Percentiles rank a stretch among this genome's conserved stretches.
phyloP scores from a whole-genome alignment of 2,113 vertebrate genomes.

The Scolopax mira region DNA sequence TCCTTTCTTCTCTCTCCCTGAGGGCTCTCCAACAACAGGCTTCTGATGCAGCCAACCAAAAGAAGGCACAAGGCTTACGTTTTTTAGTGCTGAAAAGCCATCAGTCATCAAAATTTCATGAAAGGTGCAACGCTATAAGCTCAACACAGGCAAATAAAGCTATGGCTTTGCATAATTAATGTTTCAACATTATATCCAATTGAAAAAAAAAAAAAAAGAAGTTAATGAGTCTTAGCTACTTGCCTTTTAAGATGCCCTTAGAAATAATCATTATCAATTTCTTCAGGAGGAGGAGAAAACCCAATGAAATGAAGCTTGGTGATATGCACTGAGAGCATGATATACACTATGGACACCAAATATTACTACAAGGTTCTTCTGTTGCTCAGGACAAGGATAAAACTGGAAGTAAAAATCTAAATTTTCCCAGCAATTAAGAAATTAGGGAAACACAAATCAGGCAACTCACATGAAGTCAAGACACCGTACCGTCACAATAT shows the following conservation, averaged over 20 bases:
- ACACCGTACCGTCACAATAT: not conserved
- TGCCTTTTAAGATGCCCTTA: not conserved
- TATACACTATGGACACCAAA: not conserved
- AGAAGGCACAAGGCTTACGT: not conserved
- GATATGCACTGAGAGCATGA: not conserved
- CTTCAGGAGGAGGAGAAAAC: not conserved
- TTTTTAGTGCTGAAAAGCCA: not conserved
- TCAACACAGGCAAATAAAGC: not conserved
- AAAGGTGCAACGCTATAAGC: not conserved
- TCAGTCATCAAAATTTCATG: not conserved
- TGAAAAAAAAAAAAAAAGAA: not conserved
- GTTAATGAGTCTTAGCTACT: not conserved
- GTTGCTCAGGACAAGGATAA: not conserved
- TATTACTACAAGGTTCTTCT: not conserved
- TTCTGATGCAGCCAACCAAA: not conserved
- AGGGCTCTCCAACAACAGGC: not conserved
- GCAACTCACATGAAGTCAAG: not conserved
- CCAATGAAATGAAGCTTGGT: not conserved
- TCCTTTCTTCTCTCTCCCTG: not conserved
- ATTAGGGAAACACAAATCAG: not conserved
- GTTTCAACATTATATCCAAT: not conserved
- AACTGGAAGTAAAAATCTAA: not conserved
- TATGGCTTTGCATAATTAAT: not conserved
- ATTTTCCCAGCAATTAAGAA: not conserved
- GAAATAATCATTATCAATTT: not conserved